Conservation (phyloP, 64 coral and sea anemone genomes). For the Montipora cactus region DNA sequence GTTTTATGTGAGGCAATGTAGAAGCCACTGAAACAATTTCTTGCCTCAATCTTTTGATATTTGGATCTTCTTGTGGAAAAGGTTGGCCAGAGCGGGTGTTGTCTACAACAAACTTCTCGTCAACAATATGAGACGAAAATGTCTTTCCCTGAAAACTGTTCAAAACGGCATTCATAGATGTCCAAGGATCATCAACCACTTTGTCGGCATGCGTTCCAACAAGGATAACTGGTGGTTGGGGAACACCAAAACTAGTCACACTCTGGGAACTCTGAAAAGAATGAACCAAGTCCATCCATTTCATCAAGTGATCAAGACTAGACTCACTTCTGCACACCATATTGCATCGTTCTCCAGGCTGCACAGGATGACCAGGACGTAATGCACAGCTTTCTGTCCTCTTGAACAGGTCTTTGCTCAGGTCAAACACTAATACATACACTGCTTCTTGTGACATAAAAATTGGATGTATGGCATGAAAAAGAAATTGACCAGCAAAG, state of each 20-base stretch:
- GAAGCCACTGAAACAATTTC: constrained; percentile 15
- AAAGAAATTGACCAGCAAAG: constrained; percentile 29
- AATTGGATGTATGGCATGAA: constrained; percentile 18
- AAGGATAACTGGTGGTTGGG: constrained; percentile 32
- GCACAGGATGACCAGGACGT: background rate
- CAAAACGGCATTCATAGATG: background rate
- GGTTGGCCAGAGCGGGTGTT: constrained; percentile 30
- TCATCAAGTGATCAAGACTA: constrained; percentile 27
- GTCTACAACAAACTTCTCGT: constrained; percentile 27
- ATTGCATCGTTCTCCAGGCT: background rate
- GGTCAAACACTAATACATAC: constrained; percentile 29
- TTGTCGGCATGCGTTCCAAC: constrained; percentile 44
- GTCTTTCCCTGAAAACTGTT: constrained; percentile 16
- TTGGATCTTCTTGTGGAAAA: constrained; percentile 26
- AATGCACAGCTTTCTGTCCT: background rate
- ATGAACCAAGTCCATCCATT: constrained; percentile 59
- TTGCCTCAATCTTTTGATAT: background rate
- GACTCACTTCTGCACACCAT: background rate
- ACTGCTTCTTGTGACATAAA: constrained; percentile 44
- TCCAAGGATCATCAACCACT: constrained; percentile 26
- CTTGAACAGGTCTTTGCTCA: constrained; percentile 22
- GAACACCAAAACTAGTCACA: background rate
- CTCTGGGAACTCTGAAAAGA: background rate
- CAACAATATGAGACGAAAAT: constrained; percentile 35
- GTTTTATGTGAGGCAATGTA: constrained; percentile 26